A percentile compares a stretch with the other conserved stretches of the same genome.
Evolutionary conservation across 2,113 vertebrate genomes (phyloP).

Genomic region (Sorex araneus): DNA sequence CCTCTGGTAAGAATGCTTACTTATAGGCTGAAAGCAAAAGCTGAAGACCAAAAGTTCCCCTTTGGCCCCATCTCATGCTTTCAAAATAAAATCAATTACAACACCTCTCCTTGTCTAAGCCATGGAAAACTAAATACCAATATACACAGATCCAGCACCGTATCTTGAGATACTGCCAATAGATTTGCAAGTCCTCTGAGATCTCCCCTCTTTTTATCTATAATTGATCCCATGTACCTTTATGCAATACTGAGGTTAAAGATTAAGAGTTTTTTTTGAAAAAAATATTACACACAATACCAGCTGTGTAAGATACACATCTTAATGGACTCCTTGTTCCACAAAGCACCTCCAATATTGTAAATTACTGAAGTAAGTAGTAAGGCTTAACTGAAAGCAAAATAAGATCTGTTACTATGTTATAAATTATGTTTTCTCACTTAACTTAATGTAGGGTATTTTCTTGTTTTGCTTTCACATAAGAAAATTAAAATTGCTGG

Average conservation of each 20-base stretch:
- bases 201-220: constrained; percentile 84
- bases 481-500: constrained; percentile 58
- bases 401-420: constrained; percentile 32
- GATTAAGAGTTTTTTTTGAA: constrained; percentile 80
- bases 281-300: constrained; percentile 78
- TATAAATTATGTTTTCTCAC: background rate
- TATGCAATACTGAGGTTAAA: constrained; percentile 82
- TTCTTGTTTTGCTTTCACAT: constrained; percentile 37
- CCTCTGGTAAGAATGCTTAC: constrained; percentile 76
- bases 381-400: constrained; percentile 66
- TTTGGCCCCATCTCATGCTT: constrained; percentile 85
- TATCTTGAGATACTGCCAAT: constrained; percentile 83
- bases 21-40: constrained; percentile 84
- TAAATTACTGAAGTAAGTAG: constrained; percentile 78
- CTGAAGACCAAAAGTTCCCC: constrained; percentile 81
- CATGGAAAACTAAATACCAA: constrained; percentile 85
- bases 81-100: constrained; percentile 87
- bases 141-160: constrained; percentile 78
- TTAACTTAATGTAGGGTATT: background rate
- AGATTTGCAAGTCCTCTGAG: constrained; percentile 76
- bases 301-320: constrained; percentile 69
- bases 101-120: constrained; percentile 81
- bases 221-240: constrained; percentile 88
- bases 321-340: constrained; percentile 70
- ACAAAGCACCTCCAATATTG: constrained; percentile 72